Base-by-base conservation (phyloP, 2,888 invertebrate species). In the Mythimna impura region DNA sequence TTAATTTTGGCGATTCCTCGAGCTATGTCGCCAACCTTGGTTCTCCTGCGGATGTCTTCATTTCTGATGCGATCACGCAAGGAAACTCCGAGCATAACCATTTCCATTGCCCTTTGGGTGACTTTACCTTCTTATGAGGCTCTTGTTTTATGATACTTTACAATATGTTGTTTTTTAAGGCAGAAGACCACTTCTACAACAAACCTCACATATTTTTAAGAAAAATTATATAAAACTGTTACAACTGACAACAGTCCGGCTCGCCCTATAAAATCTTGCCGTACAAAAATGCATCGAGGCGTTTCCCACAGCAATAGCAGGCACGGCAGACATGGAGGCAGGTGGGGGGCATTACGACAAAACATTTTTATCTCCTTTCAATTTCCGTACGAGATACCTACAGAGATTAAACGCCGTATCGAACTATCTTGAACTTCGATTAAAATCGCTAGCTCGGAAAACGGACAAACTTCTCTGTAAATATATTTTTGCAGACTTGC, bases 331-430 rank as follows among this genome's bases (percentile, higher is more conserved):
- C 67, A 17, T 47, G 52, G n/a, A 22, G 73, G 55, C 74, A 82
- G 85, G 73, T 80, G 66, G 68, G 61, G 58, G 66, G 40, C 76
- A 81, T 72, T 71, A 70, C 81, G 68, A 81, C 79, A 80, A 78
- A 81, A 78, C 65, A 82, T 87, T 85, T 87, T 82, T 85, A 87
- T 86, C 86, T 86, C 68, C 80, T 87, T 87, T 81, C 87, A 85
- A 85, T 86, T 86, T 86, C 87, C 86, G 74, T 62, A 73, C 66
- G 55, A 77, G 86, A 87, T 85, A 80, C 70, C 78, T 78, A 77
- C 82, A 78, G 82, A 86, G 85, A 86, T 87, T 87, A 86, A 79
- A 80, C 70, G 77, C 58, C 71, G 85, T 81, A 86, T 86, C 76
- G 83, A 81, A 85, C 71, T 86, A 73, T 73, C 76, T 76, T 60